Evolutionary conservation across 1,140 invertebrate species (phyloP).

Genomic region (Magallana angulata): DNA sequence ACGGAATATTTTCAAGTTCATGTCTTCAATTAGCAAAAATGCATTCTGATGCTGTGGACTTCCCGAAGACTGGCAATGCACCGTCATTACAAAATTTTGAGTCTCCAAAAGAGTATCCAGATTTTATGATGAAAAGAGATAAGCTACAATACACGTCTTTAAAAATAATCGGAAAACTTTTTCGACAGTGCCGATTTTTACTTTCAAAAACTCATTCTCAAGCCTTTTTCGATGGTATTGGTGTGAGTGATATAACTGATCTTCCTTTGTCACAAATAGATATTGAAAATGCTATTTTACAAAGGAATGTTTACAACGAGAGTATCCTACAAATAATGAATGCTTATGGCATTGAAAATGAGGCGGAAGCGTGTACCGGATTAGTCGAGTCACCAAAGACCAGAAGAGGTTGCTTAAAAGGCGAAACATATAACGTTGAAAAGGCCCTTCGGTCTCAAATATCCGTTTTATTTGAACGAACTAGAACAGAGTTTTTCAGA

Average conservation of each 20-base stretch:
- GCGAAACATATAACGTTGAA: slow-evolving; percentile 38
- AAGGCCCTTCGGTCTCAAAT: slow-evolving; percentile 29
- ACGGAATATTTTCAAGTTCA: neutral
- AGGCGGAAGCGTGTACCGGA: slow-evolving; percentile 42
- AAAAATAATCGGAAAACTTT: slow-evolving; percentile 42
- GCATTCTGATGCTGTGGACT: slow-evolving; percentile 51
- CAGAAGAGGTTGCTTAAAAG: slow-evolving; percentile 13
- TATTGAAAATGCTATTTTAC: slow-evolving; percentile 1
- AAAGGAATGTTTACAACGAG: slow-evolving; percentile 28
- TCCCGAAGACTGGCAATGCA: slow-evolving; percentile 41
- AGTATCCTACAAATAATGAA: slow-evolving; percentile 33
- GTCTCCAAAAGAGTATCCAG: slow-evolving; percentile 36
- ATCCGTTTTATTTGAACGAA: neutral
- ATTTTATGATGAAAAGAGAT: slow-evolving; percentile 51
- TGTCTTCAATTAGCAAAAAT: slow-evolving; percentile 35
- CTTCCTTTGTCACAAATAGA: neutral
- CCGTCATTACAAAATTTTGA: slow-evolving; percentile 20
- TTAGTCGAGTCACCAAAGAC: neutral
- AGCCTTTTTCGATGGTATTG: too few species aligned
- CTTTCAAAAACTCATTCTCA: too few species aligned
- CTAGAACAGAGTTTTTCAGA: slow-evolving; percentile 31
- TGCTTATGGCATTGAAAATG: slow-evolving; percentile 45
- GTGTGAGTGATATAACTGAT: too few species aligned
- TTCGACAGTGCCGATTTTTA: slow-evolving; percentile 11
- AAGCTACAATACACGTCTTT: slow-evolving; percentile 37